phyloP scores from a whole-genome alignment of 2,113 vertebrate genomes.

The Microcebus tavaratra region DNA sequence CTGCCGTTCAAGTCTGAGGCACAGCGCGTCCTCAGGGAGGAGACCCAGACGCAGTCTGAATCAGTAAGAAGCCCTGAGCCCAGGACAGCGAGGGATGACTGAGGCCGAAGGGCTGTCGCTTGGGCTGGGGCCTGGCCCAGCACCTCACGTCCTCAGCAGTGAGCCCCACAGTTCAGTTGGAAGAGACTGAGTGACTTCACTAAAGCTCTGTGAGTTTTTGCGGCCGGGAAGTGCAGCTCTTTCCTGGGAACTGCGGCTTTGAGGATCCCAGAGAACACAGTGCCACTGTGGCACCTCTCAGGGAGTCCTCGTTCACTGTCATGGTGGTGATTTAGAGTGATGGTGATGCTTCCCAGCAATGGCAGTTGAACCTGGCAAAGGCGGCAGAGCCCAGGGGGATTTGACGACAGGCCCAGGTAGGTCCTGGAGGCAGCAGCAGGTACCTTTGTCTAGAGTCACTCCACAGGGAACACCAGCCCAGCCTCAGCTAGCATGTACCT shows the following conservation, averaged over 20 bases:
- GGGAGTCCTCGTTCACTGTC: neutral
- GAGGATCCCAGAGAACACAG: neutral
- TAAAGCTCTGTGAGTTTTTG: neutral
- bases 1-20: neutral
- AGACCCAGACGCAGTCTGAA: neutral
- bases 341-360: neutral
- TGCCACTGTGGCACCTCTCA: rapidly evolving
- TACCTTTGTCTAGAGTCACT: neutral
- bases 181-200: rapidly evolving
- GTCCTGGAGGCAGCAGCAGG: neutral
- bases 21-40: neutral
- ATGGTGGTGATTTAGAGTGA: neutral
- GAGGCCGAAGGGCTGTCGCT: neutral
- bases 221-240: neutral
- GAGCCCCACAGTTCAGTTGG: neutral
- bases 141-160: neutral
- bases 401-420: neutral
- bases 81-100: rapidly evolving
- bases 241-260: neutral
- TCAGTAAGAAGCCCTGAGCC: neutral
- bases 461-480: too few relatives aligned
- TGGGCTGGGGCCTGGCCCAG: too few relatives aligned
- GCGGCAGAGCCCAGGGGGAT: rapidly evolving
- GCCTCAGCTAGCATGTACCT: neutral
- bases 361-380: neutral